A percentile compares a stretch with the other conserved stretches of the same genome.
These are phyloP conservation scores for Macrophya alboannulata DNA, from an alignment of 2,888 invertebrate species.

Conservation along the genomic window DNA sequence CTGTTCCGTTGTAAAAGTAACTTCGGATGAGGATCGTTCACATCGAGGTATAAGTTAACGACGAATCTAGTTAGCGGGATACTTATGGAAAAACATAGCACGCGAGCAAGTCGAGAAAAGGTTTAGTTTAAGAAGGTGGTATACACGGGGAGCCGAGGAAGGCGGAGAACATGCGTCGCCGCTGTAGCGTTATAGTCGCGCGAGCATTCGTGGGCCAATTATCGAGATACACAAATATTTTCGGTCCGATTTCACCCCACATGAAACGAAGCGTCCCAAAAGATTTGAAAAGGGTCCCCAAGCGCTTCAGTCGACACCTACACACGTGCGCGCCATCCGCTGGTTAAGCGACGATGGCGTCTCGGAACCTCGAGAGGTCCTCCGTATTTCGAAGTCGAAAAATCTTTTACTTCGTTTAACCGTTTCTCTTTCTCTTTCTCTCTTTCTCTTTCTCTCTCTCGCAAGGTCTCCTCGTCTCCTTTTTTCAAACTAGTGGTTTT, in stretches of 20 bases:
- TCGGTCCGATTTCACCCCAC: conserved; percentile 69
- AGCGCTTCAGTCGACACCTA: conserved; percentile 76
- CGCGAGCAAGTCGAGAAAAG: not conserved
- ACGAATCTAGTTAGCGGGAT: conserved; percentile 44
- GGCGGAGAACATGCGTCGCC: conserved; percentile 44
- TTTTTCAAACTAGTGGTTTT: conserved; percentile 58
- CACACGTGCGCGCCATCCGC: conserved; percentile 79
- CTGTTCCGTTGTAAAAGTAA: not conserved
- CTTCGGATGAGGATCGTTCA: not conserved
- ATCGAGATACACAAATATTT: conserved; percentile 70
- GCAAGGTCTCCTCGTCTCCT: conserved; percentile 56
- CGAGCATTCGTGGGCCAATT: conserved; percentile 66
- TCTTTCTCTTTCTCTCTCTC: conserved; percentile 38
- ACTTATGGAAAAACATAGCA: conserved; percentile 6
- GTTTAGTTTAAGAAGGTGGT: not conserved
- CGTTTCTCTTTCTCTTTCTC: not conserved
- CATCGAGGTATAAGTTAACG: conserved; percentile 20
- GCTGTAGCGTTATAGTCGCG: not conserved
- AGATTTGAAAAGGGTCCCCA: conserved; percentile 56
- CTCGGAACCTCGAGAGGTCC: not conserved
- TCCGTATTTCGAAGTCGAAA: conserved; percentile 15
- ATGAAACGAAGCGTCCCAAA: conserved; percentile 70
- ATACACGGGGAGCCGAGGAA: not conserved
- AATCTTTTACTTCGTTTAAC: conserved; percentile 36
- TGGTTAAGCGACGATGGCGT: conserved; percentile 70